Base-by-base conservation (phyloP, 1,140 invertebrate species). In the Trichonephila clavipes region DNA sequence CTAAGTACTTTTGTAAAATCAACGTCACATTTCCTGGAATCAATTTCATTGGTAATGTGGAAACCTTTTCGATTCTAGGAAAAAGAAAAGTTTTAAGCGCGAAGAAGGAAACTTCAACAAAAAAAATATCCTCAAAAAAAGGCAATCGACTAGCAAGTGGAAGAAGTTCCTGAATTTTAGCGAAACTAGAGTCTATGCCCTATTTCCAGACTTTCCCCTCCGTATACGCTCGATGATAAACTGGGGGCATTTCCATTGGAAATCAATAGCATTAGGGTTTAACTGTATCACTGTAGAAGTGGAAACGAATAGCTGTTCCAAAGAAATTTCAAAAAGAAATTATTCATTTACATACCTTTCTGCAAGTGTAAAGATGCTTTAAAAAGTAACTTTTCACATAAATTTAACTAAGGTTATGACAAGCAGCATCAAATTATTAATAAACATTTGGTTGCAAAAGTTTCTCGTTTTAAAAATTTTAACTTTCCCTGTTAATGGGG, bases 261-360 rank as follows among this genome's bases (percentile, higher is more conserved):
- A 90, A 90, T 90, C 89, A 90, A 90, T 90, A 90, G 69, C 88
- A 81, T 40, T 82, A 90, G 69, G 14, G 59, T 34, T 44, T 88
- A 88, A 88, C 62, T 34, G 69, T 58, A 82, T 82, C 24, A 19
- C 72, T 3, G 72, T 34, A 34, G 44, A 44, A 90, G 87, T 34
- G 87, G 59, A 85, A 59, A 34, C 77, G 24, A 59, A 40, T 21
- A 82, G 82, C 24, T 34, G 69, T 51, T 21, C 8, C 34, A 89
- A 18, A 89, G 12, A 66, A 89, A 88, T 24, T 51, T 3, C 66
- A 7, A 69, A 69, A 77, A 72, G 64, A 89, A 69, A 89, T 72
- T 51, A 16, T n/a, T 72, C 64, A 61, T 89, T 72, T 89, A 61
- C 10, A 51, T 51, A 51, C 51, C 58, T 85, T 59, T n/a, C 83